A percentile compares a stretch with the other conserved stretches of the same genome.
phyloP scores from a whole-genome alignment of 2,113 vertebrate species.

The Forbesichthys agassizii region DNA sequence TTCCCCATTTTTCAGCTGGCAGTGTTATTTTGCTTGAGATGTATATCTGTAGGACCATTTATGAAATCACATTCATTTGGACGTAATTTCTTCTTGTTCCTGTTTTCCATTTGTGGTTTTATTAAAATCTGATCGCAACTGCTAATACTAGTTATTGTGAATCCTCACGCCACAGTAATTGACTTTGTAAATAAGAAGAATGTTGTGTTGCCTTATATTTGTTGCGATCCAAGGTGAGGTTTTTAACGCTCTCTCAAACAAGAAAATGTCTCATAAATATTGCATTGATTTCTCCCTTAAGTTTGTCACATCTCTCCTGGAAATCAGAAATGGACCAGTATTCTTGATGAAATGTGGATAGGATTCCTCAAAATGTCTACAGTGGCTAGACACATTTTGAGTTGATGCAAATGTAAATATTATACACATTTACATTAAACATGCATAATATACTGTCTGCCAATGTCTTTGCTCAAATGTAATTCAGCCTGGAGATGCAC shows the following conservation, averaged over 20 bases:
- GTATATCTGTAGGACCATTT: too few relatives aligned
- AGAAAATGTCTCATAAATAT: not conserved
- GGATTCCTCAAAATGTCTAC: too few relatives aligned
- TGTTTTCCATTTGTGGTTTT: conserved; percentile 13
- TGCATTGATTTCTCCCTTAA: conserved; percentile 4
- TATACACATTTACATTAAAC: conserved; percentile 40
- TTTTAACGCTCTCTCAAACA: too few relatives aligned
- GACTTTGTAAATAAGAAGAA: conserved; percentile 8
- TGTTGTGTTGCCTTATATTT: not conserved
- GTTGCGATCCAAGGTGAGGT: too few relatives aligned
- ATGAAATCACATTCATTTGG: not conserved
- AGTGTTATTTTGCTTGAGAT: not conserved
- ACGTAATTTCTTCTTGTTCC: not conserved
- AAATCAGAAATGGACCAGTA: too few relatives aligned
- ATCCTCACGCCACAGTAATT: not conserved
- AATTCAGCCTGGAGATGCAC: conserved; percentile 35
- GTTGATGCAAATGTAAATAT: conserved; percentile 58
- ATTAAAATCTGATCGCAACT: conserved; percentile 22
- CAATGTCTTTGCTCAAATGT: conserved; percentile 18
- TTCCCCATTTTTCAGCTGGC: conserved; percentile 19
- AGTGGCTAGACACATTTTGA: not conserved
- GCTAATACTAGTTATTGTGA: not conserved
- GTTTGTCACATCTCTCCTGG: too few relatives aligned
- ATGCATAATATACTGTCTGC: conserved; percentile 17
- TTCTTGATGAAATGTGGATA: too few relatives aligned